These are phyloP conservation scores for Cryptoprocta ferox DNA, from an alignment of 2,797 vertebrate genomes.

Conservation along the genomic window DNA sequence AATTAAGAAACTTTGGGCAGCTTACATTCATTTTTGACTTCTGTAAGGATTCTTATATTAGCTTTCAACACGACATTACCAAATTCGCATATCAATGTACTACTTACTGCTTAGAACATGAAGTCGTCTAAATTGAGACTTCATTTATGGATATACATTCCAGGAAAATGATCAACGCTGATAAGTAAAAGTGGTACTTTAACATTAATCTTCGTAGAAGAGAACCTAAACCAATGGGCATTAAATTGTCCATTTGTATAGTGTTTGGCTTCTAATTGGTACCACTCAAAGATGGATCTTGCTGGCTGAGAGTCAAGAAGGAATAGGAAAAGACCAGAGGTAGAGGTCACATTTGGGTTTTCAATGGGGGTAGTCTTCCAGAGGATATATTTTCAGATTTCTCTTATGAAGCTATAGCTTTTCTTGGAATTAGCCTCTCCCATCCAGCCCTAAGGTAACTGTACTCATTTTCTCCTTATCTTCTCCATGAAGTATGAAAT, in stretches of 20 bases:
- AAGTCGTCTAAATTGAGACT: background rate
- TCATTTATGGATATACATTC: background rate
- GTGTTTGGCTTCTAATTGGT: background rate
- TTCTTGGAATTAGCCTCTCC: background rate
- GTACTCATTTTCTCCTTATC: background rate
- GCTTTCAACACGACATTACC: background rate
- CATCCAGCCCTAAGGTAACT: background rate
- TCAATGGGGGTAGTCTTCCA: background rate
- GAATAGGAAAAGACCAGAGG: background rate
- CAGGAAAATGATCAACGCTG: background rate
- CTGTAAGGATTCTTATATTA: background rate
- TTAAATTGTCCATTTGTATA: background rate
- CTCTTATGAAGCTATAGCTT: background rate
- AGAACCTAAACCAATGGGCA: background rate
- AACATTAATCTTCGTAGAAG: background rate
- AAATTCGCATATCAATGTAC: background rate
- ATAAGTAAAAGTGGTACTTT: background rate
- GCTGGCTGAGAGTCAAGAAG: background rate
- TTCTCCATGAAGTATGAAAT: background rate
- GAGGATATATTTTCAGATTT: background rate
- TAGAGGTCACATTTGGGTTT: background rate
- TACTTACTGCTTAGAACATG: background rate
- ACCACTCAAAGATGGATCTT: background rate
- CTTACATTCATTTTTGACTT: background rate
- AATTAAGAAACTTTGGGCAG: background rate